These are phyloP conservation scores for Pachyuromys duprasi DNA, from an alignment of 2,797 vertebrate species.

Conservation along the genomic window DNA sequence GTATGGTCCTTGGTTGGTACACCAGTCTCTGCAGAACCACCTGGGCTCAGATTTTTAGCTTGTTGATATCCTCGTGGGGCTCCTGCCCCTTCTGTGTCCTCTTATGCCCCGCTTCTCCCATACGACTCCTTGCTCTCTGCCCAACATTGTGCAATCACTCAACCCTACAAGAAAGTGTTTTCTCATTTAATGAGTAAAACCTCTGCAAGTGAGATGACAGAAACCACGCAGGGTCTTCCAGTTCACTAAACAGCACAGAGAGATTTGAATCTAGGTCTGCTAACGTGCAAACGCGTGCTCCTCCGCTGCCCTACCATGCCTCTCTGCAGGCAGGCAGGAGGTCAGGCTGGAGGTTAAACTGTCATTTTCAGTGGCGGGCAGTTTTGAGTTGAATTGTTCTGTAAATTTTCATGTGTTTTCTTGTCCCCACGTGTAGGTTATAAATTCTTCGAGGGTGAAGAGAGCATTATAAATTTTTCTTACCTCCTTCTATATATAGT, in stretches of 20 bases:
- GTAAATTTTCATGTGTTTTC: slow-evolving; percentile 27
- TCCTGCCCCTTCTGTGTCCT: too few species aligned
- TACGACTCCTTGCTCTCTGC: too few species aligned
- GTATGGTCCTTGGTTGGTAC: too few species aligned
- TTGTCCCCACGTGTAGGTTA: slow-evolving; percentile 35
- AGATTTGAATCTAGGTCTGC: background rate
- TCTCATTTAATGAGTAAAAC: background rate
- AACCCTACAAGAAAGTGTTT: background rate
- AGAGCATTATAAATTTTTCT: slow-evolving; percentile 59
- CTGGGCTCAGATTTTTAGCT: too few species aligned
- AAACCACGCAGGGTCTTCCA: slow-evolving; percentile 11
- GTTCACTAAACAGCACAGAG: background rate
- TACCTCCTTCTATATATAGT: background rate
- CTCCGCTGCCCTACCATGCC: background rate
- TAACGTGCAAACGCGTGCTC: background rate
- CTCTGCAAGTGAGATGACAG: background rate
- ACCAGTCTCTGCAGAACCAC: too few species aligned
- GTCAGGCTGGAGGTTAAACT: background rate
- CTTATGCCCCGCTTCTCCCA: too few species aligned
- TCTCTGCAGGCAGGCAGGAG: background rate
- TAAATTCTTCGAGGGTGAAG: slow-evolving; percentile 58
- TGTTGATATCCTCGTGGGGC: too few species aligned
- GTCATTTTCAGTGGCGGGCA: background rate
- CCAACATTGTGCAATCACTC: background rate
- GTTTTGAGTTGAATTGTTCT: background rate